phyloP scores from a whole-genome alignment of 2,888 invertebrate genomes.

The Buathra laborator region DNA sequence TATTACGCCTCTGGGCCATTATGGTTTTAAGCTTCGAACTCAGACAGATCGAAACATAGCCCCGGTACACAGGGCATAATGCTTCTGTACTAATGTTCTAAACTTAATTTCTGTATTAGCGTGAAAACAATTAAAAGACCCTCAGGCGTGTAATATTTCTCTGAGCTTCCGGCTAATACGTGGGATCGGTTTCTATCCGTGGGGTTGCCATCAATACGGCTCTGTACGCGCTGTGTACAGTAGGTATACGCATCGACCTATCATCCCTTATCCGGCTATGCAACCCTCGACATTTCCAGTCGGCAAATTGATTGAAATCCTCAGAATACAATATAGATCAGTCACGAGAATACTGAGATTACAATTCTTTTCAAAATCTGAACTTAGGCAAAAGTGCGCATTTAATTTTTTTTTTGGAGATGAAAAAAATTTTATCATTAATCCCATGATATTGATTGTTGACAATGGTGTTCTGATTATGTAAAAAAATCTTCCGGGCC shows the following conservation, averaged over 20 bases:
- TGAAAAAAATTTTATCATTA: background rate
- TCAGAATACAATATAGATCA: background rate
- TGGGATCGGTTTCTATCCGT: background rate
- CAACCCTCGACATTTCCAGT: background rate
- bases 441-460: no score
- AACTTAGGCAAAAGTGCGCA: no score
- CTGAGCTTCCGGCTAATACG: constrained; percentile 7
- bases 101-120: constrained; percentile 17
- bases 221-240: background rate
- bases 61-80: background rate
- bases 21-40: constrained; percentile 52
- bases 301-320: background rate
- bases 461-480: no score
- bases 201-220: constrained; percentile 12
- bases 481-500: no score
- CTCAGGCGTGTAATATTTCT: constrained; percentile 19
- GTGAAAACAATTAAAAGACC: constrained; percentile 35
- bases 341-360: background rate
- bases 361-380: no score
- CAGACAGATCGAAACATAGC: constrained; percentile 22
- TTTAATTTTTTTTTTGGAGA: background rate
- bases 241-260: background rate
- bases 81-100: background rate
- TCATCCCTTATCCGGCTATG: background rate
- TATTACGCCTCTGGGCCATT: constrained; percentile 59